Evolutionary conservation across 1,140 invertebrate species (phyloP), one percentile per base, ranked within the genome.

Genomic region (Rhopalosiphum maidis): DNA sequence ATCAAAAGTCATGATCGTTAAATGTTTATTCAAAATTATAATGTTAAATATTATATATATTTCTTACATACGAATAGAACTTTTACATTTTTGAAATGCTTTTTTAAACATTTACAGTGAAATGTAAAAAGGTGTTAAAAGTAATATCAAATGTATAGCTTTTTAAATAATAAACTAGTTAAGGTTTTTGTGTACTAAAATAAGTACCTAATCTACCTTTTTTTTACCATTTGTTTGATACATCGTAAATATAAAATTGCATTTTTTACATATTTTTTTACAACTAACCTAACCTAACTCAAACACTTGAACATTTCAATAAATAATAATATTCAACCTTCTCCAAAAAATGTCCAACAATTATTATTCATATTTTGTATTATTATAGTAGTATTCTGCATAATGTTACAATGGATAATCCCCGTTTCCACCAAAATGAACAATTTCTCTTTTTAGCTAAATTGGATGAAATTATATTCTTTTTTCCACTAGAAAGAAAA

Each of bases 91-190:
- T 68, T 4, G 25, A 68, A 18, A 68, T n/a, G 5, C 4, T 18
- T 68, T n/a, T 68, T n/a, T n/a, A 68, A 68, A 68, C 0, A 68
- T n/a, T 68, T 15, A n/a, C 18, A 77, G n/a, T 5, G 15, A 5
- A n/a, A 77, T 77, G 60, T 68, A 15, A 68, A 30, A 77, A n/a
- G 15, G 30, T 35, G 60, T 77, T n/a, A 77, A 77, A 68, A n/a
- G 15, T 77, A n/a, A 77, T 77, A n/a, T 77, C 4, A 77, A n/a
- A 77, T 77, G 3, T 15, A n/a, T 18, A 77, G 60, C 30, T 77
- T 77, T 77, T n/a, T 77, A n/a, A 77, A 77, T 77, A 77, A 77
- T 77, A n/a, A 77, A 77, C 60, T 77, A 77, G 15, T 60, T 77
- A n/a, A 21, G 4, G 60, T 77, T 77, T 77, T 77, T 77, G n/a